Evolutionary conservation across 2,797 vertebrate genomes (phyloP).

Genomic region (Apogon talboti): DNA sequence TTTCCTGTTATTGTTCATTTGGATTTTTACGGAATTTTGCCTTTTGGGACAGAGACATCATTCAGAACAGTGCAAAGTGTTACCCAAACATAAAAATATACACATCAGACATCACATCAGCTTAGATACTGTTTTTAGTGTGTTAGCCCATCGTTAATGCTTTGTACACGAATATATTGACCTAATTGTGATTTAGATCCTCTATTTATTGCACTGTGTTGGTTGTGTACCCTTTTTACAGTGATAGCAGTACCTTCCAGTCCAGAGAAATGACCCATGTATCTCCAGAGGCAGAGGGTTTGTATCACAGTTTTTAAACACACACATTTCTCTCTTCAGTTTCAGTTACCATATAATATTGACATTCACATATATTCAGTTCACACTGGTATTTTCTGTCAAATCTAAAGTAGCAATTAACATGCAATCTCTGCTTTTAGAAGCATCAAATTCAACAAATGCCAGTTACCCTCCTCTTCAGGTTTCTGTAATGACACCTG

Average conservation of each 20-base stretch:
- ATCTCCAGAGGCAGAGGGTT: constrained; percentile 48
- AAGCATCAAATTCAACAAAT: constrained; percentile 45
- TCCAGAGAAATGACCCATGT: constrained; percentile 53
- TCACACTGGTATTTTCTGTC: constrained; percentile 22
- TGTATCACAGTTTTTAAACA: constrained; percentile 38
- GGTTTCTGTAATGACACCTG: constrained; percentile 55
- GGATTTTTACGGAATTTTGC: background rate
- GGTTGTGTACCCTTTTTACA: constrained; percentile 25
- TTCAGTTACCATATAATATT: background rate
- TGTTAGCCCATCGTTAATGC: too few species aligned
- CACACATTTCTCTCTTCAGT: background rate
- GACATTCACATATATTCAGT: background rate
- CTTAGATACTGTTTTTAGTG: background rate
- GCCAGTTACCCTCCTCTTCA: constrained; percentile 45
- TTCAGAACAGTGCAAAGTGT: background rate
- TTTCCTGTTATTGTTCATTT: background rate
- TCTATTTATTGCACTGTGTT: background rate
- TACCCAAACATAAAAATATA: background rate
- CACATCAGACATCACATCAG: too few species aligned
- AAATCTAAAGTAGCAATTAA: constrained; percentile 43
- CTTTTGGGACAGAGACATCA: background rate
- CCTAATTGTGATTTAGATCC: background rate
- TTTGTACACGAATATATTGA: background rate
- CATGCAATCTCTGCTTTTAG: constrained; percentile 44
- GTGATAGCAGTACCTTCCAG: constrained; percentile 12